Conservation (phyloP, 2,797 vertebrate genomes). For the Podarcis lilfordi region DNA sequence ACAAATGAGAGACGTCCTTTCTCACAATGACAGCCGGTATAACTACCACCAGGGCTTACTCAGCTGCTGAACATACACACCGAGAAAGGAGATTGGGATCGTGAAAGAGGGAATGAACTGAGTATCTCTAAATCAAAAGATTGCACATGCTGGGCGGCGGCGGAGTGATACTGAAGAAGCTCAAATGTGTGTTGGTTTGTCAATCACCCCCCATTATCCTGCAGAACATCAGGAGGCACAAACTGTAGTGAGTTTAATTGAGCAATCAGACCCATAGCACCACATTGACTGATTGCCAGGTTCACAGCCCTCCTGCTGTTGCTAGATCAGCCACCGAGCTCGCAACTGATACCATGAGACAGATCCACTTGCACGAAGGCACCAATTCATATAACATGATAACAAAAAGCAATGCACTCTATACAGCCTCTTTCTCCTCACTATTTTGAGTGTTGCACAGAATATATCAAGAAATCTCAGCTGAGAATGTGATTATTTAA, state of each 20-base stretch:
- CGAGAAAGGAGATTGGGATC: not conserved
- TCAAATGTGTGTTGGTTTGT: not conserved
- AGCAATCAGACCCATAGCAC: not conserved
- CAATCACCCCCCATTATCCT: not conserved
- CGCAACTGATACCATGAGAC: not conserved
- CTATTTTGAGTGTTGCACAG: not conserved
- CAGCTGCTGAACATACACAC: not conserved
- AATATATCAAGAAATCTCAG: no score
- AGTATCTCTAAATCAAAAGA: not conserved
- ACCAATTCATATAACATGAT: not conserved
- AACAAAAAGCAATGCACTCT: not conserved
- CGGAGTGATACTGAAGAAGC: not conserved
- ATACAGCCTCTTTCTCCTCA: not conserved
- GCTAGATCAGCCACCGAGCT: not conserved
- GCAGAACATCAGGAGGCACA: constrained; percentile 1
- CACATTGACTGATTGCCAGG: not conserved
- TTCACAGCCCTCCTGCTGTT: not conserved
- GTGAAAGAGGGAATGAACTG: not conserved
- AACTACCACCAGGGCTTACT: not conserved
- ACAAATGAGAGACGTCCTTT: not conserved
- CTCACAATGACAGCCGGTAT: not conserved
- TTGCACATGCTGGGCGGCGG: not conserved
- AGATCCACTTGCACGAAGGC: not conserved
- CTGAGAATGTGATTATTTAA: not conserved
- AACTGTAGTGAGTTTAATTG: not conserved